These are phyloP conservation scores for Polydrusus pterygomalis DNA, from an alignment of 2,888 invertebrate species.

Conservation along the genomic window DNA sequence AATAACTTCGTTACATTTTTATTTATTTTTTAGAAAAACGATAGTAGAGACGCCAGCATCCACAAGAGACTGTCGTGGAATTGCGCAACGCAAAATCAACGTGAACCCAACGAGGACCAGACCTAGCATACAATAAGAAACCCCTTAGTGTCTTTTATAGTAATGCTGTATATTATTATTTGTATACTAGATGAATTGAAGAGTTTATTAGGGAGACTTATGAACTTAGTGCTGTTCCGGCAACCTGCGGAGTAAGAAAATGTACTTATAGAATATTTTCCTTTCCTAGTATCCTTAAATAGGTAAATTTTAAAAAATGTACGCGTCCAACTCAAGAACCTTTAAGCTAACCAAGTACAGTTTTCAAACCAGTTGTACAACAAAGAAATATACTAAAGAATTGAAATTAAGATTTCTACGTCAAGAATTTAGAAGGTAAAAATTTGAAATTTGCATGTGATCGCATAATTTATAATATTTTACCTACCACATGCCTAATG, in stretches of 20 bases:
- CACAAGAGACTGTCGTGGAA: constrained; percentile 80
- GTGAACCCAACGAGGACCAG: constrained; percentile 68
- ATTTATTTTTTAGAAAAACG: constrained; percentile 70
- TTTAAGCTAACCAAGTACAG: too few species aligned
- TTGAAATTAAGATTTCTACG: too few species aligned
- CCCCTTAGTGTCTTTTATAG: constrained; percentile 67
- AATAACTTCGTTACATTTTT: too few species aligned
- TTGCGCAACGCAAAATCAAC: constrained; percentile 69
- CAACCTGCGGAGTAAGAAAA: constrained; percentile 37
- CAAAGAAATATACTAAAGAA: too few species aligned
- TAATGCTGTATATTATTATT: constrained; percentile 68
- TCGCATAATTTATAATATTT: too few species aligned
- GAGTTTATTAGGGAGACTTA: constrained; percentile 59
- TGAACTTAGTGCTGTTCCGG: constrained; percentile 43
- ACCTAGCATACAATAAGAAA: constrained; percentile 69
- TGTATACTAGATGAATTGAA: constrained; percentile 67
- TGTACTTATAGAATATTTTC: background rate
- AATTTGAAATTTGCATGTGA: too few species aligned
- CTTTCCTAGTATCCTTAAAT: too few species aligned
- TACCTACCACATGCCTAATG: too few species aligned
- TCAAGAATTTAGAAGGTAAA: too few species aligned
- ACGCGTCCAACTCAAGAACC: too few species aligned
- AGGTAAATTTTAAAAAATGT: too few species aligned
- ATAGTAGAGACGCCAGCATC: constrained; percentile 73
- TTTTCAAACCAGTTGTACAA: too few species aligned